These are phyloP conservation scores for Cheilosia grossa DNA, from an alignment of 2,888 invertebrate genomes.

Conservation along the genomic window DNA sequence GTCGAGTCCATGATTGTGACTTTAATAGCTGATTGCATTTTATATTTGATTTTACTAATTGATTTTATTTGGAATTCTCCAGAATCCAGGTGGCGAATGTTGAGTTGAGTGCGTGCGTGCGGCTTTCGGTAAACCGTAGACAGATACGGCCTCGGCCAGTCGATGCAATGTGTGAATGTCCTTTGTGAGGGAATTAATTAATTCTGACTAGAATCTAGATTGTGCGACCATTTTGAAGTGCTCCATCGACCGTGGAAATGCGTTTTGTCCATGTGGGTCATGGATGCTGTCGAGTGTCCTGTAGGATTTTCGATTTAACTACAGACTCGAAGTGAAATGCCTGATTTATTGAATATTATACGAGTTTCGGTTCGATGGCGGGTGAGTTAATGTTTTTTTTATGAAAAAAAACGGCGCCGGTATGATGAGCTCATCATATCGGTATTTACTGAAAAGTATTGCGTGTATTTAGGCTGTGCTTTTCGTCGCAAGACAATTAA, in stretches of 20 bases:
- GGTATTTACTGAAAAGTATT: not conserved
- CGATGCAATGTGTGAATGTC: slow-evolving; percentile 2
- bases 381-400: too few relatives aligned
- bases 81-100: not conserved
- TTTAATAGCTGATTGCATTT: slow-evolving; percentile 55
- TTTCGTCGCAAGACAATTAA: too few relatives aligned
- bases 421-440: too few relatives aligned
- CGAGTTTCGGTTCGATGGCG: too few relatives aligned
- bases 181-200: slow-evolving; percentile 42
- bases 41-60: slow-evolving; percentile 66
- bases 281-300: not conserved
- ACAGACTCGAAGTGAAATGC: not conserved
- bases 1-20: slow-evolving; percentile 21
- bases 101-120: slow-evolving; percentile 2
- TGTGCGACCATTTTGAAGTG: slow-evolving; percentile 1
- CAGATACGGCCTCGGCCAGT: not conserved
- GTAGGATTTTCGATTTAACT: not conserved
- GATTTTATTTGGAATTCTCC: slow-evolving; percentile 25
- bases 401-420: too few relatives aligned
- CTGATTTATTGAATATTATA: too few relatives aligned
- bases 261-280: slow-evolving; percentile 26
- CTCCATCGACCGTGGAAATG: slow-evolving; percentile 23
- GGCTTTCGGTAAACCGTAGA: slow-evolving; percentile 6
- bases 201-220: slow-evolving; percentile 12
- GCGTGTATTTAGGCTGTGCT: not conserved